Evolutionary conservation across 23 tunicate genomes (phyloP).

Genomic region (Halocynthia aurantium): DNA sequence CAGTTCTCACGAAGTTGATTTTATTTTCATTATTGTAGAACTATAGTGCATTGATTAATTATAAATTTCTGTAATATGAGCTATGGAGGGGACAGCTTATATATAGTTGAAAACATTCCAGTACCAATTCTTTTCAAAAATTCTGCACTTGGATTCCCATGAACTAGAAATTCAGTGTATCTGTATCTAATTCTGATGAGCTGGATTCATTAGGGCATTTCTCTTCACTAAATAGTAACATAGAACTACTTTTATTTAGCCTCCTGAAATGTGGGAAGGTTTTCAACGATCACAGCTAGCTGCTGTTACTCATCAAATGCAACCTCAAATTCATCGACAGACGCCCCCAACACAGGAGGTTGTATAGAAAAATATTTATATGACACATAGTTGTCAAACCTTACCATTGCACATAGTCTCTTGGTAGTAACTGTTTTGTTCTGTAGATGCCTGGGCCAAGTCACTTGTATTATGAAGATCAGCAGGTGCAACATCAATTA

Average conservation of each 20-base stretch:
- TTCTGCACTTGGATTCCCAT: background rate
- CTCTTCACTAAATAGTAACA: background rate
- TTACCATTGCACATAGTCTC: background rate
- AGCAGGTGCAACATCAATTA: background rate
- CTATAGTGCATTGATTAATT: no score
- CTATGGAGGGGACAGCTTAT: no score
- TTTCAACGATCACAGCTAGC: constrained; percentile 69
- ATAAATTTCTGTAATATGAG: no score
- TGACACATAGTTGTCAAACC: background rate
- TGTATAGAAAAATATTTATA: background rate
- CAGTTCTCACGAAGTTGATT: no score
- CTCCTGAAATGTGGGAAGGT: constrained; percentile 99
- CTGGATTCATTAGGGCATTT: background rate
- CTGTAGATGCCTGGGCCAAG: constrained; percentile 79
- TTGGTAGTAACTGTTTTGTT: background rate
- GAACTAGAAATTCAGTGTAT: background rate
- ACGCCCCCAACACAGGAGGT: constrained; percentile 34
- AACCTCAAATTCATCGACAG: constrained; percentile 44
- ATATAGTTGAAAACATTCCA: no score
- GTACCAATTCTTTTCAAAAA: background rate
- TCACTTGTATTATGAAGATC: constrained; percentile 70
- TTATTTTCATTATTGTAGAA: no score
- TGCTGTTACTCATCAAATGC: constrained; percentile 47
- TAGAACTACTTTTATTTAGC: constrained; percentile 32
- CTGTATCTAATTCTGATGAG: background rate